Conservation (phyloP, 2,113 vertebrate genomes). For the Coturnix japonica region DNA sequence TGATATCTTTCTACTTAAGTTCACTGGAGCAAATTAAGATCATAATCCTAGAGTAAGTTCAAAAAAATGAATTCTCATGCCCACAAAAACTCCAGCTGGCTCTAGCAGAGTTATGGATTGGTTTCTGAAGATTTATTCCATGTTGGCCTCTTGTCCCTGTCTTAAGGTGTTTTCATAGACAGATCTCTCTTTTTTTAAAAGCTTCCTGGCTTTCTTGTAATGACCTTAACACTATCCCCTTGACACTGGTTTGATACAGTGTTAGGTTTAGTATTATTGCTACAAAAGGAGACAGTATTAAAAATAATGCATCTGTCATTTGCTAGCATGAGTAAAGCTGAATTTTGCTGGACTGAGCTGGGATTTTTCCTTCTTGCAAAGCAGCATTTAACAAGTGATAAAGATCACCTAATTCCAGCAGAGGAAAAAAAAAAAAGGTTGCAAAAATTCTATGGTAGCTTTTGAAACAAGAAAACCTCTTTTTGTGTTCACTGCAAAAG, state of each 20-base stretch:
- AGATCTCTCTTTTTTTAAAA: background rate
- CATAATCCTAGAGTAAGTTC: background rate
- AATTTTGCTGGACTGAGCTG: slow-evolving; percentile 36
- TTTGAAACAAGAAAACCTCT: slow-evolving; percentile 68
- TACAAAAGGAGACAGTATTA: slow-evolving; percentile 50
- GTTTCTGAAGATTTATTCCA: background rate
- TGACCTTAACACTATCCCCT: slow-evolving; percentile 1
- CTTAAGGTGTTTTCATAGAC: background rate
- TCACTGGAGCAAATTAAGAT: background rate
- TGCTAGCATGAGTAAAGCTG: slow-evolving; percentile 36
- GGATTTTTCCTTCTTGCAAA: slow-evolving; percentile 35
- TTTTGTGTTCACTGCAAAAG: slow-evolving; percentile 54
- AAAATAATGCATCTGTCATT: slow-evolving; percentile 37
- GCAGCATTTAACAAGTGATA: slow-evolving; percentile 41
- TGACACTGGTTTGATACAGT: background rate
- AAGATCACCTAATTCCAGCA: slow-evolving; percentile 62
- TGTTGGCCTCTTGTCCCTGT: background rate
- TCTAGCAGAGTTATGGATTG: background rate
- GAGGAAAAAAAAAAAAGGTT: slow-evolving; percentile 58
- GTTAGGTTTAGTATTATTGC: slow-evolving; percentile 35
- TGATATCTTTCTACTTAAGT: background rate
- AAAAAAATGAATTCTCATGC: background rate
- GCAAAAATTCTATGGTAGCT: slow-evolving; percentile 46
- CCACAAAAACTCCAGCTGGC: background rate
- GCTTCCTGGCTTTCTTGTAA: background rate